Conservation (phyloP, 2,113 vertebrate species). For the Carassius auratus region DNA sequence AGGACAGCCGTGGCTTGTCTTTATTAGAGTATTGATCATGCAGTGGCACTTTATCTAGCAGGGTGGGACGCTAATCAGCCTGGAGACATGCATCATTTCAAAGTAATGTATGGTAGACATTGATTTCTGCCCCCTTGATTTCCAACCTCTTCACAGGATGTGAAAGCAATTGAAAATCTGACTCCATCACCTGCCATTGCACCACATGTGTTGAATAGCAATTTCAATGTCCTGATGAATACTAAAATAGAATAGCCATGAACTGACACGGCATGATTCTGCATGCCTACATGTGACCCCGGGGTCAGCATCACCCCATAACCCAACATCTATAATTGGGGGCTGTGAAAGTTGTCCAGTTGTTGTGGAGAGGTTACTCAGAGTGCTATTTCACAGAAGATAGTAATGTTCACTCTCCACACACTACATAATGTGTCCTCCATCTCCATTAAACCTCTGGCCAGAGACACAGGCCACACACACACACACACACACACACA, state of each 20-base stretch:
- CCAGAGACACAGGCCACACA: not conserved
- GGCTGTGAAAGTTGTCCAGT: not conserved
- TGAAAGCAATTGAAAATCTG: slow-evolving; percentile 40
- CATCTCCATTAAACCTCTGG: slow-evolving; percentile 5
- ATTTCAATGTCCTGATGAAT: not conserved
- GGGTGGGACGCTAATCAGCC: slow-evolving; percentile 17
- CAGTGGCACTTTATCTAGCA: not conserved
- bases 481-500: no score
- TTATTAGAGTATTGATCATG: slow-evolving; percentile 41
- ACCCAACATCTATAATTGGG: not conserved
- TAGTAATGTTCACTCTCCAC: slow-evolving; percentile 1
- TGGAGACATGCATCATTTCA: slow-evolving; percentile 39
- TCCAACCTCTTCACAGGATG: slow-evolving; percentile 36
- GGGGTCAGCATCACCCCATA: not conserved
- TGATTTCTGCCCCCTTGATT: slow-evolving; percentile 40
- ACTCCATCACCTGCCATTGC: not conserved
- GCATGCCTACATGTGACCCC: not conserved
- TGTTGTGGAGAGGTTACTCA: slow-evolving; percentile 28
- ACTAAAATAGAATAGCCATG: slow-evolving; percentile 4
- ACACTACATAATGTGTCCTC: not conserved
- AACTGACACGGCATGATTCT: not conserved
- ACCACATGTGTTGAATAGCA: not conserved
- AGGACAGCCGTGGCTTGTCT: slow-evolving; percentile 18
- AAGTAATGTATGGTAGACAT: slow-evolving; percentile 41
- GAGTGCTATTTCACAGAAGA: not conserved